Base-by-base conservation (phyloP, 2,797 vertebrate genomes). In the Coregonus ussuriensis region DNA sequence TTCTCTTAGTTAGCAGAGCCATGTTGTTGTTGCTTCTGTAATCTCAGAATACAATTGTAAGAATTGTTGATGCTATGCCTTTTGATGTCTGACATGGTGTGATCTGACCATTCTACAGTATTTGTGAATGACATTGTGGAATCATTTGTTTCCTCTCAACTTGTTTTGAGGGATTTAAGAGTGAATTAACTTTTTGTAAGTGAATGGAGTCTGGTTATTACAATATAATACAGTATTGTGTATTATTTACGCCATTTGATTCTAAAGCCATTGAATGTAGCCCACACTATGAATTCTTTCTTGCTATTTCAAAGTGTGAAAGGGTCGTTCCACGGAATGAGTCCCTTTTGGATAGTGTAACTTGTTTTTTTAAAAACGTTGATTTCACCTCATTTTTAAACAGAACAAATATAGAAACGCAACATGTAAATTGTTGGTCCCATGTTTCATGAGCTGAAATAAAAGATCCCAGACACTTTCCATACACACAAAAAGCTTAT, bases 1-100 rank as follows among this genome's bases (percentile, higher is more conserved):
- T 25, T 25, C 25, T 25, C 25, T 25, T 25, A 87, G 83, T 77
- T 82, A 84, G 87, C 83, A 85, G 87, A 53, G 29, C n/a, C 5
- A 33, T 33, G 3, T 33, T 53, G 11, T 62, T 33, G 53, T 35
- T 16, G 62, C 62, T 63, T 21, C 29, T 33, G 31, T 33, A 29
- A 13, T 21, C 18, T 7, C 21, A 25, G 2, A 21, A 21, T n/a
- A 6, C 18, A 16, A 7, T n/a, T 62, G 59, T 65, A 29, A 15
- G 31, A 25, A n/a, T 14, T 54, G 14, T 72, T 4, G 14, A 52
- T 6, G 4, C 31, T 33, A 33, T 15, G 65, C 25, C 25, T 37
- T 1, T 56, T 18, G 54, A 56, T n/a, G 54, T 18, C 16, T 56
- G 31, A 33, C 16, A 16, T 53, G 16, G 4, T 56, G 15, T 56